Conservation (phyloP, 2,113 vertebrate species). For the Muscicapa adusta region DNA sequence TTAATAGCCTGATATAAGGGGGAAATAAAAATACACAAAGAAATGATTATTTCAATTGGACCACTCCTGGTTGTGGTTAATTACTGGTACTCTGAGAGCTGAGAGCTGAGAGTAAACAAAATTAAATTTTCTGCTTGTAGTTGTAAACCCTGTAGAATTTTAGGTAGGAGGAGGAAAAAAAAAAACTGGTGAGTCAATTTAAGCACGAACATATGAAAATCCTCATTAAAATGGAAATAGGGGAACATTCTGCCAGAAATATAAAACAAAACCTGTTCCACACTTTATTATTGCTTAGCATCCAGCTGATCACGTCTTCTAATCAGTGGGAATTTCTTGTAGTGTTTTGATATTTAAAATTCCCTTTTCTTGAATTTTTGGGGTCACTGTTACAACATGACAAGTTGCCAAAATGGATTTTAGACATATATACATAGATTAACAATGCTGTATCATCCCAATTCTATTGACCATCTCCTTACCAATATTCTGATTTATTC, state of each 20-base stretch:
- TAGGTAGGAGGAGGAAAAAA: not conserved
- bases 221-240: not conserved
- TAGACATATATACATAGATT: not conserved
- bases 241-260: not conserved
- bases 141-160: not conserved
- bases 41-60: not conserved
- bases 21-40: not conserved
- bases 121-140: not conserved
- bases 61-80: not conserved
- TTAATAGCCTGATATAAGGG: not conserved
- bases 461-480: not conserved
- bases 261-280: not conserved
- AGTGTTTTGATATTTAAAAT: not conserved
- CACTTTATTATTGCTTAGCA: not conserved
- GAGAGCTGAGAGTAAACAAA: not conserved
- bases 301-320: not conserved
- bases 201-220: not conserved
- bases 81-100: not conserved
- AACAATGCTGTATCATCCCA: not conserved
- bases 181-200: not conserved
- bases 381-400: not conserved
- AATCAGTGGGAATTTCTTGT: not conserved
- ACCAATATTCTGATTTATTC: not conserved
- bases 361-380: not conserved
- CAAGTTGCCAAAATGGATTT: fast-evolving